phyloP scores from a whole-genome alignment of 2,797 vertebrate genomes.

The Microcaecilia unicolor region DNA sequence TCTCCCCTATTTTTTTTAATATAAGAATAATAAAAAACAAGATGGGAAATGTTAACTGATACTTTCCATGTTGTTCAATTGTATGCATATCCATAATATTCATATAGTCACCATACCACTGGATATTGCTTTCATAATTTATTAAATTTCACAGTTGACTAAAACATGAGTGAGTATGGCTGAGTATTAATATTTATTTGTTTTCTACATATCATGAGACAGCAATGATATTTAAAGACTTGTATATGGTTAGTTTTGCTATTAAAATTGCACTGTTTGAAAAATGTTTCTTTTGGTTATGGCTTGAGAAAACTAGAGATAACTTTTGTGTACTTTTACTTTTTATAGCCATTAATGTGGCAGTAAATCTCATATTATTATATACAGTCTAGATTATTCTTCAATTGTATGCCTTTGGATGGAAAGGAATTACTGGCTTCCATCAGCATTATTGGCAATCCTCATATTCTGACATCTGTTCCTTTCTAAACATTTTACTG shows the following conservation, averaged over 20 bases:
- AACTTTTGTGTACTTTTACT: constrained; percentile 44
- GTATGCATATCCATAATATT: no score
- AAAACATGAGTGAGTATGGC: no score
- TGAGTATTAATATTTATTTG: constrained; percentile 30
- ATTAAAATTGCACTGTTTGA: constrained; percentile 43
- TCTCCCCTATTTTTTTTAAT: no score
- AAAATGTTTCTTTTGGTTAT: constrained; percentile 42
- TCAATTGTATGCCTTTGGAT: constrained; percentile 69
- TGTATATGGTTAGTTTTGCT: constrained; percentile 41
- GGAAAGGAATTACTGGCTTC: constrained; percentile 85
- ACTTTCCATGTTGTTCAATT: no score
- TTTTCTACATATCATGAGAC: constrained; percentile 40
- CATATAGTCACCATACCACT: no score
- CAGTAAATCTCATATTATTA: constrained; percentile 50
- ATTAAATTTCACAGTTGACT: not conserved
- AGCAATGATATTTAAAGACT: constrained; percentile 45
- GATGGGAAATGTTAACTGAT: no score
- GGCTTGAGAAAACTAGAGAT: constrained; percentile 33
- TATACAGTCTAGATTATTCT: constrained; percentile 59
- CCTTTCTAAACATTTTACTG: constrained; percentile 88
- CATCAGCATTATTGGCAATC: constrained; percentile 84
- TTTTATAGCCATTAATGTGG: constrained; percentile 49
- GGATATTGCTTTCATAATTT: no score
- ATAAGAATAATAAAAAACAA: no score
- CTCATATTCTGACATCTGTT: constrained; percentile 89